phyloP scores from a whole-genome alignment of 2,888 invertebrate genomes.

The Spodoptera picta region DNA sequence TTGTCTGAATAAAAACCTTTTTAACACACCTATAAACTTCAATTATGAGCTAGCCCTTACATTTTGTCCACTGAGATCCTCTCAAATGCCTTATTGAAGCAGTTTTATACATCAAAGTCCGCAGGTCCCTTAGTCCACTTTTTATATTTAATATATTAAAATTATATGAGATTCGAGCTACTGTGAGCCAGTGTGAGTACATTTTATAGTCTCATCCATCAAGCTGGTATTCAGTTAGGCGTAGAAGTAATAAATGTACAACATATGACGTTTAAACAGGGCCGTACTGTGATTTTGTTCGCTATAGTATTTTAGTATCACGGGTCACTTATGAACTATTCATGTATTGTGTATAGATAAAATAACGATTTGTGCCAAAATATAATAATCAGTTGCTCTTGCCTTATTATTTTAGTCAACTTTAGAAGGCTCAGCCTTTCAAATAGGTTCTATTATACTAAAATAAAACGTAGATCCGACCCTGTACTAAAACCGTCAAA shows the following conservation, averaged over 20 bases:
- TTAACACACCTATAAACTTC: background rate
- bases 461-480: no score
- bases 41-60: conserved; percentile 3
- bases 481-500: background rate
- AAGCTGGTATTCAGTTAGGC: conserved; percentile 19
- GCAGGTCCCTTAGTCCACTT: conserved; percentile 1
- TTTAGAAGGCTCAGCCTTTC: no score
- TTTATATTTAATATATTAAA: conserved; percentile 15
- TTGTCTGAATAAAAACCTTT: no score
- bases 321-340: no score
- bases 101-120: conserved; percentile 1
- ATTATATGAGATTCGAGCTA: conserved; percentile 8
- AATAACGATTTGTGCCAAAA: no score
- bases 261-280: background rate
- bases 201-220: conserved; percentile 30
- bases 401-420: no score
- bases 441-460: no score
- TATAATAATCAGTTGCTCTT: no score
- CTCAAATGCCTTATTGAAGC: conserved; percentile 1
- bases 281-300: background rate
- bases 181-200: conserved; percentile 4
- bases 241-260: conserved; percentile 13
- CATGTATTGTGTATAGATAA: no score
- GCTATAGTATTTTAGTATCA: no score
- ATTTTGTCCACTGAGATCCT: background rate